Conservation (phyloP, 35 echinoderm and acorn worm genomes). For the Apostichopus japonicus region DNA sequence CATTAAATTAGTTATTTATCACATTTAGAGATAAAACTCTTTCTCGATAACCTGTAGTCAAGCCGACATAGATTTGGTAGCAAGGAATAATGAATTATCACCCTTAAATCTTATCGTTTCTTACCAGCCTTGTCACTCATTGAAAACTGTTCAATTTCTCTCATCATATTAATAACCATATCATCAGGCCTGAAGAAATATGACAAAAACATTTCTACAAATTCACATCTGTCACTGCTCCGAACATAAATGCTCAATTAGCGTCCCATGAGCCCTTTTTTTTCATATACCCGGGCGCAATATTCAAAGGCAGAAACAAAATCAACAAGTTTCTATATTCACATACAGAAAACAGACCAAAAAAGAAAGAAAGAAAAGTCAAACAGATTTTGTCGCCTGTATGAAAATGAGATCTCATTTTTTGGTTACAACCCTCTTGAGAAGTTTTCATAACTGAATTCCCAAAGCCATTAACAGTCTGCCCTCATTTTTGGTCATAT, state of each 20-base stretch:
- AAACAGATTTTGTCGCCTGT: background rate
- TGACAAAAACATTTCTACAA: constrained; percentile 11
- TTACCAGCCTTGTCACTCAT: background rate
- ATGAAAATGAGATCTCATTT: constrained; percentile 35
- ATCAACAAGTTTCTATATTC: constrained; percentile 18
- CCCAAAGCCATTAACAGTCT: constrained; percentile 45
- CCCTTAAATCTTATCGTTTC: background rate
- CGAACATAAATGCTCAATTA: constrained; percentile 16
- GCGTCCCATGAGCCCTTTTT: constrained; percentile 23
- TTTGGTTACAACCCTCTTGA: constrained; percentile 34
- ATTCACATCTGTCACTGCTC: constrained; percentile 26
- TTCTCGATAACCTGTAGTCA: too few relatives aligned
- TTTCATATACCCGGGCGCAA: background rate
- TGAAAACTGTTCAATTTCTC: constrained; percentile 4
- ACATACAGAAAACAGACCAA: too few relatives aligned
- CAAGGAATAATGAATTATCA: background rate
- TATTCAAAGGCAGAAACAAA: background rate
- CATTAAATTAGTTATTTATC: too few relatives aligned
- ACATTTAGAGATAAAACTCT: too few relatives aligned
- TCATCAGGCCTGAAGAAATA: background rate
- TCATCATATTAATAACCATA: constrained; percentile 1
- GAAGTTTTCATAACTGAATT: constrained; percentile 47
- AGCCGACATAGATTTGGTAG: background rate
- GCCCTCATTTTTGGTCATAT: constrained; percentile 33
- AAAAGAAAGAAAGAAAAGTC: background rate